Conservation (phyloP, 2,888 invertebrate species). For the Lithophane leautieri region DNA sequence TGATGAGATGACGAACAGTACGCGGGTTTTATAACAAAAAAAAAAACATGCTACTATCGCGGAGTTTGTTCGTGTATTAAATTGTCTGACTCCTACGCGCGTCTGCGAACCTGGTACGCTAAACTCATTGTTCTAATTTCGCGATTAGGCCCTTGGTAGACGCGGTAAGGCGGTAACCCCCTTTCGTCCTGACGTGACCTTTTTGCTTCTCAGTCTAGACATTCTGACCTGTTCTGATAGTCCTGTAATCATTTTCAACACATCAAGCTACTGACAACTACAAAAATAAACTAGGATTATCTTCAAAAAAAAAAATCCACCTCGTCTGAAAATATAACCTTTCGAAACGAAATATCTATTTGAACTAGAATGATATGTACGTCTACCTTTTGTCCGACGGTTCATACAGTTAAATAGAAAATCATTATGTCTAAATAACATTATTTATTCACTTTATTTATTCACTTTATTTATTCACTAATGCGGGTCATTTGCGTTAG, state of each 20-base stretch:
- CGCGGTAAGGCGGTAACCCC: slow-evolving; percentile 45
- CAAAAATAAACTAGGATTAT: not conserved
- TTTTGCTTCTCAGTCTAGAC: slow-evolving; percentile 27
- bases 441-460: slow-evolving; percentile 59
- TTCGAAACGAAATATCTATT: slow-evolving; percentile 16
- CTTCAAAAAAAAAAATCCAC: not conserved
- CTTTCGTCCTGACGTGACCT: slow-evolving; percentile 29
- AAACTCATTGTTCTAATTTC: slow-evolving; percentile 50
- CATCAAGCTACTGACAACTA: not conserved
- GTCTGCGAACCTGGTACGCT: slow-evolving; percentile 74
- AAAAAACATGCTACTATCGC: slow-evolving; percentile 74
- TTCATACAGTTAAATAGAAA: slow-evolving; percentile 35
- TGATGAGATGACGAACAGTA: slow-evolving; percentile 48
- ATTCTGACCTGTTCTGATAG: not conserved
- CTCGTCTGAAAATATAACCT: slow-evolving; percentile 5
- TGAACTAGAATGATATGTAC: slow-evolving; percentile 11
- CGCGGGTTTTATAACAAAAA: slow-evolving; percentile 72
- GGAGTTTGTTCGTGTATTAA: slow-evolving; percentile 64
- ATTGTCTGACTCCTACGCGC: slow-evolving; percentile 73
- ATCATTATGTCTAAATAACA: slow-evolving; percentile 53
- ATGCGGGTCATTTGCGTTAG: slow-evolving; percentile 49
- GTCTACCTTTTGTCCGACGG: slow-evolving; percentile 15
- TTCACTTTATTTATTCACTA: slow-evolving; percentile 59
- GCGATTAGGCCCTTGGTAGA: slow-evolving; percentile 42
- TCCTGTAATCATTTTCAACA: slow-evolving; percentile 7